Evolutionary conservation across 2,797 vertebrate genomes (phyloP), one percentile per base, ranked within the genome.

Genomic region (Loris lydekkerianus): DNA sequence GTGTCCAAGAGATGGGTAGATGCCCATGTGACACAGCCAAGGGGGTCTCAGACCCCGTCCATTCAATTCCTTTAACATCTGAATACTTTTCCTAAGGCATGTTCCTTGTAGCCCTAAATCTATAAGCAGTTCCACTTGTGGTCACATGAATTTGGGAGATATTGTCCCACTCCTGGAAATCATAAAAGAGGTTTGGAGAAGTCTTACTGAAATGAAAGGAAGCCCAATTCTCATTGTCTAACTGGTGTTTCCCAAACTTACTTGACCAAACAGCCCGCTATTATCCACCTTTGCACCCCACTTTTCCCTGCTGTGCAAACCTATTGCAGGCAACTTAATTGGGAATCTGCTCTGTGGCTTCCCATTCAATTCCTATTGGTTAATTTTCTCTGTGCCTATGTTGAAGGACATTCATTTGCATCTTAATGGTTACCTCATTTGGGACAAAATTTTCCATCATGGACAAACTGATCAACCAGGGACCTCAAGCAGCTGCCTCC

Each of bases 31-130:
- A 17, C 81, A 76, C 11, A 67, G 20, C 56, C 67, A 53, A 20
- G 17, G 29, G 18, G n/a, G n/a, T 40, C 34, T 76, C 0, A 3
- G 77, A 17, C 4, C 13, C 29, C 20, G 0, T 17, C 1, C 1
- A 21, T 63, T 73, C 31, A 1, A 21, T 58, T 73, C 25, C 84
- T 63, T 63, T 72, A 9, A 18, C 10, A 81, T 21, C 31, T 4
- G 21, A 20, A 15, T 37, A 27, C 20, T 49, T 77, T 75, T 40
- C 56, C 65, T 56, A 20, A 72, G 46, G 3, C 43, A 43, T 29
- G 18, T 25, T 20, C 29, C n/a, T 17, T 53, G 23, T 11, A 76
- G 40, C 20, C 81, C 65, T 40, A 40, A 73, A 29, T 67, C 77
- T 75, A 14, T 40, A 43, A 49, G 46, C 27, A 60, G 8, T 53